Base-by-base conservation (phyloP, 2,888 invertebrate species). In the Artemia sinica region DNA sequence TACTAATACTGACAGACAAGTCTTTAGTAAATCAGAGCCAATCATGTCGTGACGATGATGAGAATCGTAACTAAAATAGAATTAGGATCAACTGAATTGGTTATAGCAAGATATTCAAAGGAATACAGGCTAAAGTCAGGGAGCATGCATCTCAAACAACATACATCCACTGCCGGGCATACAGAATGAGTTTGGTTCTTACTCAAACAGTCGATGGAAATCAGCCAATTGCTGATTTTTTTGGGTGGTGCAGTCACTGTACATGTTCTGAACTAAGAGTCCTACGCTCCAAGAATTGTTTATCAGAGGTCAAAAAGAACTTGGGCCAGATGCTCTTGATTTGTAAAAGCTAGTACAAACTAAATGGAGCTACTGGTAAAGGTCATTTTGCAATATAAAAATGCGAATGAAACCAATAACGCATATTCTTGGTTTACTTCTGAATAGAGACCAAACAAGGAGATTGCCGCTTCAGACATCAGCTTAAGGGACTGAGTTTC, bases 11-110 rank as follows among this genome's bases (percentile, higher is more conserved):
- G 28, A 67, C 69, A 13, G 66, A 67, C 1, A 69, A 69, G 12
- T 71, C 52, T 69, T 52, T 72, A 51, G 68, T 65, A 18, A 72
- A 70, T 50, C 68, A 72, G 51, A 69, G 71, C 28, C 49, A 70
- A 11, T 50, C 72, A 49, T 71, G 72, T 49, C 63, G 71, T 3
- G 71, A 70, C 7, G 66, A 70, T 48, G 65, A 71, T 51, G 67
- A 65, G 68, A 48, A 13, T 8, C 49, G 49, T 13, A 58, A 12
- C 3, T 69, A 69, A 10, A 14, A 14, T 66, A 69, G 66, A 65
- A 58, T 51, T 14, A 68, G 72, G 12, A 72, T 71, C 67, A 72
- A 69, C 51, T 63, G 52, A 12, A 71, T 72, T 50, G 58, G 68
- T 1, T 63, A 72, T n/a, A 51, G 69, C 12, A 28, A 67, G 14